Evolutionary conservation across 2,113 vertebrate genomes (phyloP).

Genomic region (Chaetodon trifascialis): DNA sequence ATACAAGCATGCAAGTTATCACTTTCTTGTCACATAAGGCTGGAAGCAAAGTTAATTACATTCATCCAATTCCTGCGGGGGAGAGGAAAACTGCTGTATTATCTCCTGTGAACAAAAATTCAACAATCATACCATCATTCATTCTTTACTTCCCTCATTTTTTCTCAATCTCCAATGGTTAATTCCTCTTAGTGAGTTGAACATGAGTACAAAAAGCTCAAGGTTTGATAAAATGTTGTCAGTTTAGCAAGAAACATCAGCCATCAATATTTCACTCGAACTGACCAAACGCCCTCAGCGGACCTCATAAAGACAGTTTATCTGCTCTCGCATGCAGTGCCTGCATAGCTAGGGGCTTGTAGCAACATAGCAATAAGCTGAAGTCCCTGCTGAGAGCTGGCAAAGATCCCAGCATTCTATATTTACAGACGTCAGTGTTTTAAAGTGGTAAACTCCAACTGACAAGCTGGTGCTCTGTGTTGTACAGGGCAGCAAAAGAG

Average conservation of each 20-base stretch:
- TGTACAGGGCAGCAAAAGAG: constrained; percentile 7
- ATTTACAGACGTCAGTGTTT: constrained; percentile 53
- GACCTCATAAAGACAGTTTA: constrained; percentile 31
- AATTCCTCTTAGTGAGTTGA: background rate
- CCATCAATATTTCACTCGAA: constrained; percentile 23
- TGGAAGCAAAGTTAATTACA: background rate
- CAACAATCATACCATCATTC: background rate
- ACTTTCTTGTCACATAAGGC: background rate
- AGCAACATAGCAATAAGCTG: constrained; percentile 43
- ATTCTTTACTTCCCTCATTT: background rate
- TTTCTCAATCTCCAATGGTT: background rate
- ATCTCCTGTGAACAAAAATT: background rate
- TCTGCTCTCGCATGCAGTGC: constrained; percentile 6
- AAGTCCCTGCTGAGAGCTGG: constrained; percentile 43
- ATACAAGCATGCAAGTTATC: background rate
- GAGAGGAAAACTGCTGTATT: background rate
- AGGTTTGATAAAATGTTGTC: background rate
- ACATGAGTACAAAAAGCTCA: constrained; percentile 26
- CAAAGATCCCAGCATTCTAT: constrained; percentile 28
- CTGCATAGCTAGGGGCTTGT: constrained; percentile 41
- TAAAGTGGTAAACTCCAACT: constrained; percentile 49
- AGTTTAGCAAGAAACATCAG: constrained; percentile 13
- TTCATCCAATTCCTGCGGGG: background rate
- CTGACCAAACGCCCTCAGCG: constrained; percentile 32
- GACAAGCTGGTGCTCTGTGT: constrained; percentile 31